phyloP scores from a whole-genome alignment of 2,888 invertebrate species.

The Liopterus haemorrhoidalis region DNA sequence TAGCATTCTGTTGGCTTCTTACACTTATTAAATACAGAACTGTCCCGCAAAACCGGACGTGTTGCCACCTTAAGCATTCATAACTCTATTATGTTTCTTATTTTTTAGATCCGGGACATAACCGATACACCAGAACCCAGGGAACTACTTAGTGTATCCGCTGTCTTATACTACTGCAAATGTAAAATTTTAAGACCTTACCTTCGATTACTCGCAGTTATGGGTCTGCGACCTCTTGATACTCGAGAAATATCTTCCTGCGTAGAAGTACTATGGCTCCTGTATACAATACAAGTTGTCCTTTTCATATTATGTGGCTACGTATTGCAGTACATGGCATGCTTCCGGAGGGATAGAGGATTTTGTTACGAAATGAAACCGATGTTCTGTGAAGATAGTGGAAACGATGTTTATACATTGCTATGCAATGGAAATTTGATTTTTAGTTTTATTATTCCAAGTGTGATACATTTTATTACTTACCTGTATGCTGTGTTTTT shows the following conservation, averaged over 20 bases:
- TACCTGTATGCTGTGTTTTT: conserved; percentile 68
- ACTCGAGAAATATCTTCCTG: conserved; percentile 55
- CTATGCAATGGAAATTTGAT: conserved; percentile 65
- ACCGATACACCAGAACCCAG: conserved; percentile 60
- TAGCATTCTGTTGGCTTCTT: no score
- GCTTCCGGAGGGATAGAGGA: conserved; percentile 68
- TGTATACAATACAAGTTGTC: conserved; percentile 64
- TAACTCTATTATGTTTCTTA: not conserved
- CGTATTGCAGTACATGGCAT: conserved; percentile 70
- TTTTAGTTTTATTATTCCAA: conserved; percentile 70
- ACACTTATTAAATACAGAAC: no score
- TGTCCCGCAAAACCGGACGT: no score
- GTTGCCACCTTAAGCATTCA: no score
- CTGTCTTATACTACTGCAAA: conserved; percentile 75
- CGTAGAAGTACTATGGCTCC: conserved; percentile 57
- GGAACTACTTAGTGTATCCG: conserved; percentile 57
- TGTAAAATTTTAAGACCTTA: conserved; percentile 75
- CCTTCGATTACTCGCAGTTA: conserved; percentile 63
- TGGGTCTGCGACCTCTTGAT: conserved; percentile 70
- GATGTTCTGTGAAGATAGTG: conserved; percentile 27
- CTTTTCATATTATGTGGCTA: conserved; percentile 65
- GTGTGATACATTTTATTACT: conserved; percentile 63
- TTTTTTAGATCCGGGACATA: conserved; percentile 60
- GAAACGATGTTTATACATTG: conserved; percentile 46
- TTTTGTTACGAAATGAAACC: conserved; percentile 55